phyloP scores from a whole-genome alignment of 2,113 vertebrate genomes.

The Eulemur rufifrons region DNA sequence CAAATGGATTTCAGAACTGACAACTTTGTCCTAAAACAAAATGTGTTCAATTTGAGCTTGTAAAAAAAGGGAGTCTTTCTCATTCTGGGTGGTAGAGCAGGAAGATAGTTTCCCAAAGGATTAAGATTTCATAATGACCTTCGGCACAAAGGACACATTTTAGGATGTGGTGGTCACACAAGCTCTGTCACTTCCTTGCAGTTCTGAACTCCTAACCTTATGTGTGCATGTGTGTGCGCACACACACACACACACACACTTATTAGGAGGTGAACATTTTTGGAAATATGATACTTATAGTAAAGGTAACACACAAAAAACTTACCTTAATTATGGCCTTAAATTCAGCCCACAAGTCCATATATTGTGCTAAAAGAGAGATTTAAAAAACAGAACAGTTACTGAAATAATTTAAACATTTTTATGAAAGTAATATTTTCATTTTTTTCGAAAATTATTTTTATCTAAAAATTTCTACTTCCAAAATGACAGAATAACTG shows the following conservation, averaged over 20 bases:
- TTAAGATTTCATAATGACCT: neutral
- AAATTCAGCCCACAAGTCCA: slow-evolving; percentile 52
- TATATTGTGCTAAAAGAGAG: slow-evolving; percentile 61
- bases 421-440: neutral
- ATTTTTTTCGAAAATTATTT: neutral
- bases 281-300: neutral
- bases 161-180: neutral
- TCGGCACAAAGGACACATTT: neutral
- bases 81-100: neutral
- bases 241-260: neutral
- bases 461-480: slow-evolving; percentile 36
- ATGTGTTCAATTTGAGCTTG: neutral
- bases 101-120: neutral
- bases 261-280: neutral
- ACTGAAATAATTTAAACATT: slow-evolving; percentile 39
- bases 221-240: too few relatives aligned
- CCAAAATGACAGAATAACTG: neutral
- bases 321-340: slow-evolving; percentile 54
- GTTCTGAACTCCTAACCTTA: neutral
- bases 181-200: neutral
- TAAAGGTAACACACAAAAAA: neutral
- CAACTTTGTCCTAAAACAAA: neutral
- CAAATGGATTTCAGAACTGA: neutral
- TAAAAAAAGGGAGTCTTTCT: neutral
- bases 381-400: slow-evolving; percentile 51